Percentiles rank a stretch among this genome's conserved stretches.
Evolutionary conservation across 2,113 vertebrate species (phyloP).

Genomic region (Saccopteryx leptura): DNA sequence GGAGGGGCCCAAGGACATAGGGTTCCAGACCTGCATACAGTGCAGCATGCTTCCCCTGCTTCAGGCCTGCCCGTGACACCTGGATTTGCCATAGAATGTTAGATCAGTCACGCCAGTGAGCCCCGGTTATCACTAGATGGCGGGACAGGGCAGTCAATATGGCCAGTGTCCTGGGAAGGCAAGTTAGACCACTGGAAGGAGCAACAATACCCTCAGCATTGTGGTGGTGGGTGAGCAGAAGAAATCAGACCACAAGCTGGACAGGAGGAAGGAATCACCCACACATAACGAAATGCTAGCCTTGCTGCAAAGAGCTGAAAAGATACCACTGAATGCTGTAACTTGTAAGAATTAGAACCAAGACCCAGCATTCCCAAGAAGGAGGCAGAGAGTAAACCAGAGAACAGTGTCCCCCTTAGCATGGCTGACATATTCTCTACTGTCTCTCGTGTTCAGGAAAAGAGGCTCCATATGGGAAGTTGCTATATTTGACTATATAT

Average conservation of each 20-base stretch:
- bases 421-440: not conserved
- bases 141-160: not conserved
- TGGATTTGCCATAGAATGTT: not conserved
- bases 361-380: not conserved
- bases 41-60: accelerated
- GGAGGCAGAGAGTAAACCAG: not conserved
- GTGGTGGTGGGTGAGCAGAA: not conserved
- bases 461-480: not conserved
- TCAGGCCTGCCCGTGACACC: not conserved
- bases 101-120: not conserved
- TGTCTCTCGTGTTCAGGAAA: not conserved
- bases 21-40: not conserved
- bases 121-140: constrained; percentile 15
- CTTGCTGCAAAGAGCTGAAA: not conserved
- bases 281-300: not conserved
- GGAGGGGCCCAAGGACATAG: accelerated
- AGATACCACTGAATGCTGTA: not conserved
- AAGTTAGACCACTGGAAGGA: not conserved
- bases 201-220: not conserved
- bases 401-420: not conserved
- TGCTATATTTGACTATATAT: not conserved
- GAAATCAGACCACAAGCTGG: not conserved
- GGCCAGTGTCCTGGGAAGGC: not conserved
- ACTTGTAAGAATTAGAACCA: not conserved
- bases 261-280: not conserved